A percentile compares a stretch with the other conserved stretches of the same genome.
phyloP scores from a whole-genome alignment of 2,113 vertebrate genomes.

The Corythornis madagascariensis region DNA sequence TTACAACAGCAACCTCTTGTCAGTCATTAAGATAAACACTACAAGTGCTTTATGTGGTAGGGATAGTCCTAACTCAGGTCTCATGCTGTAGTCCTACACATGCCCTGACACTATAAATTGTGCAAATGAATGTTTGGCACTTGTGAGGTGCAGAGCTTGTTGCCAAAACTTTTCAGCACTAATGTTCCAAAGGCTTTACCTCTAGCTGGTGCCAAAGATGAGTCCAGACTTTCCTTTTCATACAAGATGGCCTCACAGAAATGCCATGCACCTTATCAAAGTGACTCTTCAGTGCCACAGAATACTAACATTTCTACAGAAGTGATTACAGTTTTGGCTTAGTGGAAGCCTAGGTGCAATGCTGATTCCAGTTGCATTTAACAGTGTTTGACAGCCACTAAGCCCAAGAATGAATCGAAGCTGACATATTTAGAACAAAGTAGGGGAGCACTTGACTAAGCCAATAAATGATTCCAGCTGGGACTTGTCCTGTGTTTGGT shows the following conservation, averaged over 20 bases:
- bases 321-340: constrained; percentile 50
- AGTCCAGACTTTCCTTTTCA: neutral
- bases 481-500: constrained; percentile 41
- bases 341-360: constrained; percentile 43
- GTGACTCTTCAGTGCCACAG: neutral
- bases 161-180: neutral
- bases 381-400: constrained; percentile 65
- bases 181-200: neutral
- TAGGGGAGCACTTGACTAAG: constrained; percentile 59
- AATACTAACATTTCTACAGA: constrained; percentile 22
- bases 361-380: constrained; percentile 58
- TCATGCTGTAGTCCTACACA: neutral
- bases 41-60: neutral
- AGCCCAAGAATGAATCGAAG: constrained; percentile 59
- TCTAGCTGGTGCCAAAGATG: neutral
- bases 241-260: neutral
- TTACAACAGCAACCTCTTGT: neutral
- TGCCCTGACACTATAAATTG: neutral
- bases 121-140: neutral
- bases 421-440: constrained; percentile 71
- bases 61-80: neutral
- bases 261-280: neutral
- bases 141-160: neutral
- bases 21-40: neutral
- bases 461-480: constrained; percentile 71